Evolutionary conservation across 35 echinoderm and acorn worm species (phyloP).

Genomic region (Strongylocentrotus purpuratus): DNA sequence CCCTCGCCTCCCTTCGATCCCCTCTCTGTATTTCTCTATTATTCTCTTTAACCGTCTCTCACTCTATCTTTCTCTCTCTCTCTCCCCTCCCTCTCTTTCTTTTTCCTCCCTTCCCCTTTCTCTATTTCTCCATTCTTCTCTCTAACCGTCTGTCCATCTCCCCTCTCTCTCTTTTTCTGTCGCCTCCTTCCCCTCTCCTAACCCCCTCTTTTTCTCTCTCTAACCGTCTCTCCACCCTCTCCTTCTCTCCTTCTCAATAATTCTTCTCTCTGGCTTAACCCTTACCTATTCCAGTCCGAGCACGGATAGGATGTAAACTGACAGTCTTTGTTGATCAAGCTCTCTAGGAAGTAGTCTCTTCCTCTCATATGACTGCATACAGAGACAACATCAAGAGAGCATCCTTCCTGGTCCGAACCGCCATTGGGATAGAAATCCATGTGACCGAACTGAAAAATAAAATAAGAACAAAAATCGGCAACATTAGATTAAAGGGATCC

Average conservation of each 20-base stretch:
- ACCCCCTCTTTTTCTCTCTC: not conserved
- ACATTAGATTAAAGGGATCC: no score
- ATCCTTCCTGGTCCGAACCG: constrained; percentile 56
- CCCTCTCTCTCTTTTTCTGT: no score
- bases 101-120: no score
- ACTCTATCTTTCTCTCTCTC: no score
- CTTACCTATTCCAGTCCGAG: constrained; percentile 34
- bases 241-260: not conserved
- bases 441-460: constrained; percentile 54
- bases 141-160: no score
- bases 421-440: constrained; percentile 76
- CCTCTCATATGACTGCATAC: constrained; percentile 56
- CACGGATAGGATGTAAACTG: constrained; percentile 54
- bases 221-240: not conserved
- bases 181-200: not conserved
- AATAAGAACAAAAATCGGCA: no score
- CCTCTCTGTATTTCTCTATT: not conserved
- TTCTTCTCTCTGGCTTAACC: not conserved
- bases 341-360: constrained; percentile 58
- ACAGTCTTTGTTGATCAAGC: constrained; percentile 52
- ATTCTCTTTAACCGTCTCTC: not conserved
- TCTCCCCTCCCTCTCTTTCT: no score
- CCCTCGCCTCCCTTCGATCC: no score
- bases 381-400: constrained; percentile 25
- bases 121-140: no score